Percentiles rank a stretch among this genome's conserved stretches.
Evolutionary conservation across 2,888 invertebrate species (phyloP).

Genomic region (Helobdella robusta): DNA sequence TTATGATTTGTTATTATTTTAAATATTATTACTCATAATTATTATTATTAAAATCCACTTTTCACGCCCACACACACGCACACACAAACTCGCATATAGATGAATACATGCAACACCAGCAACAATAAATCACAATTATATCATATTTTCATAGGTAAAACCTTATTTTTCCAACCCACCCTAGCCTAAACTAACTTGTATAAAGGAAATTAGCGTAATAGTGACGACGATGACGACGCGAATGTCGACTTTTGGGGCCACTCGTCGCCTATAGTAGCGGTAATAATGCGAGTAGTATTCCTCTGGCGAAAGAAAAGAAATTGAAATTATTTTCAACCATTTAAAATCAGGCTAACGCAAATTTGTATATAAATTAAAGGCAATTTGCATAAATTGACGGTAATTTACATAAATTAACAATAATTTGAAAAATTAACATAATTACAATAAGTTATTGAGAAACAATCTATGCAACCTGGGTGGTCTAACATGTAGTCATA

Average conservation of each 20-base stretch:
- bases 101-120: too few species aligned
- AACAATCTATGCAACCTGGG: slow-evolving; percentile 55
- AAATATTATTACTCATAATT: background rate
- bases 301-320: slow-evolving; percentile 46
- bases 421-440: background rate
- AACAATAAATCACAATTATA: too few species aligned
- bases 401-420: too few species aligned
- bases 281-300: slow-evolving; percentile 83
- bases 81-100: too few species aligned
- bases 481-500: slow-evolving; percentile 93
- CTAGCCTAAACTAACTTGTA: slow-evolving; percentile 58
- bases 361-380: background rate
- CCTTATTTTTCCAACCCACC: too few species aligned
- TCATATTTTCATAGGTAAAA: too few species aligned
- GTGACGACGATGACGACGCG: slow-evolving; percentile 74
- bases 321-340: background rate
- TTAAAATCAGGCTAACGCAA: background rate
- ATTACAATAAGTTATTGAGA: background rate
- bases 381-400: too few species aligned
- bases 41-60: background rate
- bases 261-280: slow-evolving; percentile 73
- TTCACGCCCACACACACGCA: background rate
- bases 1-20: too few species aligned
- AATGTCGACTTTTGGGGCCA: slow-evolving; percentile 83
- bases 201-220: slow-evolving; percentile 70